phyloP scores from a whole-genome alignment of 2,888 invertebrate genomes.

The Hyposoter didymator region DNA sequence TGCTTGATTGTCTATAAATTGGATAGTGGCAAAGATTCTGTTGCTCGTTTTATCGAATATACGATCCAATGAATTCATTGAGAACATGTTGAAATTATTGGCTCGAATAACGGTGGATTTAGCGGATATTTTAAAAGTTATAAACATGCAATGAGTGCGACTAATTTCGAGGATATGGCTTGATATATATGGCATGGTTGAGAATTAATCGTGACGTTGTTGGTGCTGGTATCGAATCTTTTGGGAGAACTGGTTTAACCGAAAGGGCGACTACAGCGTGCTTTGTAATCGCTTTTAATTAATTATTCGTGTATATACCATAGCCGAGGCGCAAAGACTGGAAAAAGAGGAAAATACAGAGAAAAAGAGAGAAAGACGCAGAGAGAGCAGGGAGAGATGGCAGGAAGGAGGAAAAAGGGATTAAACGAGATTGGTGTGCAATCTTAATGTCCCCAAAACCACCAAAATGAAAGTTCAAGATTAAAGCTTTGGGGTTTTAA shows the following conservation, averaged over 20 bases:
- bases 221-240: conserved; percentile 1
- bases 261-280: not conserved
- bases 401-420: not conserved
- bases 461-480: conserved; percentile 4
- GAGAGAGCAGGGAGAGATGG: not conserved
- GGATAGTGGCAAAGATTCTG: not conserved
- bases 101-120: not conserved
- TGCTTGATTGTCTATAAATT: not conserved
- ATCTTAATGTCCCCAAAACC: conserved; percentile 17
- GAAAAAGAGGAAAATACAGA: not conserved
- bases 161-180: not conserved
- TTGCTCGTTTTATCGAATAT: not conserved
- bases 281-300: conserved; percentile 2
- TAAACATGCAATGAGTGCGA: not conserved
- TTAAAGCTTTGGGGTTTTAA: not conserved
- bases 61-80: not conserved
- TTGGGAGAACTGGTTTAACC: not conserved
- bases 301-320: not conserved
- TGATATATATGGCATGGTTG: not conserved
- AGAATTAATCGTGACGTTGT: not conserved
- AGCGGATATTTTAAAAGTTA: not conserved
- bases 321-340: not conserved
- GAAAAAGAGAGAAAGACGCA: not conserved
- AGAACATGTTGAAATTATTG: not conserved
- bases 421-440: conserved; percentile 5